Conservation (phyloP, 2,797 vertebrate genomes). For the Novumbra hubbsi region DNA sequence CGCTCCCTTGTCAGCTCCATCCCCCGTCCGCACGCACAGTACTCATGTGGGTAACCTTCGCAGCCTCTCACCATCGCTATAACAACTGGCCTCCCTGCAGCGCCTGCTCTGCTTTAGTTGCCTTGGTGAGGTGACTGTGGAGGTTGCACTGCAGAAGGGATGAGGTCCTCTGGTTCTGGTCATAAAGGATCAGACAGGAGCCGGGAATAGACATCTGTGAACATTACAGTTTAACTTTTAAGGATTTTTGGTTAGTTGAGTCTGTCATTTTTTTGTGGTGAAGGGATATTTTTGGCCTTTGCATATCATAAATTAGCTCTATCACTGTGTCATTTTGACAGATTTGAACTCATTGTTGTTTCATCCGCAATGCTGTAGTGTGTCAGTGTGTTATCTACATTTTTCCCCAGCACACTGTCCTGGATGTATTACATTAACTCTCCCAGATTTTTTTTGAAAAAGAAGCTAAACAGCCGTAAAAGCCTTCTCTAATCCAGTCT, state of each 20-base stretch:
- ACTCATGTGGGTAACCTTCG: slow-evolving; percentile 65
- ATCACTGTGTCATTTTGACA: neutral
- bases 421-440: slow-evolving; percentile 59
- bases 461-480: slow-evolving; percentile 61
- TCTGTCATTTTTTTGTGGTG: neutral
- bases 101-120: slow-evolving; percentile 51
- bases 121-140: slow-evolving; percentile 64
- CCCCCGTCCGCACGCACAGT: slow-evolving; percentile 43
- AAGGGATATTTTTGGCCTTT: neutral
- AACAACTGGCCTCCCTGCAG: slow-evolving; percentile 66
- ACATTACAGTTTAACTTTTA: neutral
- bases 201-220: slow-evolving; percentile 13
- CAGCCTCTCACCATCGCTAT: slow-evolving; percentile 68
- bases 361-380: neutral
- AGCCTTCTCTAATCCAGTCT: slow-evolving; percentile 70
- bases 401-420: slow-evolving; percentile 54
- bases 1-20: slow-evolving; percentile 71
- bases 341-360: neutral
- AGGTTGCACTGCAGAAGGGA: slow-evolving; percentile 56
- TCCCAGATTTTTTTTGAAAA: too few species aligned
- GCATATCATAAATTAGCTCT: neutral
- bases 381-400: slow-evolving; percentile 48
- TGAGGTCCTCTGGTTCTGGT: slow-evolving; percentile 39
- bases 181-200: slow-evolving; percentile 28
- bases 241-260: neutral